Evolutionary conservation across 1,140 invertebrate species (phyloP).

Genomic region (Aradophagus sp.): DNA sequence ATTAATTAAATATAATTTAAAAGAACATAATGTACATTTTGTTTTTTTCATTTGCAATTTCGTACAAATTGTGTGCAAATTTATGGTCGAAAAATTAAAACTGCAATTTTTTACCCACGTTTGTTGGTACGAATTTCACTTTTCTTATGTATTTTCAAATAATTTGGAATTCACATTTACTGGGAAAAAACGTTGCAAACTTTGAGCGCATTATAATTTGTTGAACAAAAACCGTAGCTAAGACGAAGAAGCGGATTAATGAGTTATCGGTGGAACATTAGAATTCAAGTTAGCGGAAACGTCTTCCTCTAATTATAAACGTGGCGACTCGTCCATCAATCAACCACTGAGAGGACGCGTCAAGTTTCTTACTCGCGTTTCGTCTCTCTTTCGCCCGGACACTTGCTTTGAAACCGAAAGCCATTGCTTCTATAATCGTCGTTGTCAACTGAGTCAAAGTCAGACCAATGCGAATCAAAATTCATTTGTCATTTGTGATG

Average conservation of each 20-base stretch:
- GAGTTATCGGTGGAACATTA: constrained; percentile 12
- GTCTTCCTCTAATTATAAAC: constrained; percentile 71
- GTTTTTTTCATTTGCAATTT: too few species aligned
- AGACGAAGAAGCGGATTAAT: constrained; percentile 2
- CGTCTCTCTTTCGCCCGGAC: constrained; percentile 33
- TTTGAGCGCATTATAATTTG: too few species aligned
- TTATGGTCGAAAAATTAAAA: too few species aligned
- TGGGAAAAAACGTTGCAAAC: too few species aligned
- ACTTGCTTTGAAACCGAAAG: constrained; percentile 47
- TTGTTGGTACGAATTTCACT: too few species aligned
- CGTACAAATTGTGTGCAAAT: too few species aligned
- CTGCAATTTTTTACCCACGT: too few species aligned
- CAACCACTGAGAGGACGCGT: constrained; percentile 58
- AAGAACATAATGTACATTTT: too few species aligned
- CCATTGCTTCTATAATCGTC: constrained; percentile 59
- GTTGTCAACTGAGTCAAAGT: constrained; percentile 59
- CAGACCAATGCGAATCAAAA: constrained; percentile 54
- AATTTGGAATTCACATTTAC: too few species aligned
- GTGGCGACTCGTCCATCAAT: constrained; percentile 68
- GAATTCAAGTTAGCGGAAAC: constrained; percentile 63
- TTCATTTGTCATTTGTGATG: constrained; percentile 32
- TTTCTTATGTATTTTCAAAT: too few species aligned
- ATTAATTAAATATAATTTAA: too few species aligned
- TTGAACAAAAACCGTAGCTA: background rate
- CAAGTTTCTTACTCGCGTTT: constrained; percentile 25